Evolutionary conservation across 2,113 vertebrate species (phyloP), one percentile per base, ranked within the genome.

Genomic region (Salminus brasiliensis): DNA sequence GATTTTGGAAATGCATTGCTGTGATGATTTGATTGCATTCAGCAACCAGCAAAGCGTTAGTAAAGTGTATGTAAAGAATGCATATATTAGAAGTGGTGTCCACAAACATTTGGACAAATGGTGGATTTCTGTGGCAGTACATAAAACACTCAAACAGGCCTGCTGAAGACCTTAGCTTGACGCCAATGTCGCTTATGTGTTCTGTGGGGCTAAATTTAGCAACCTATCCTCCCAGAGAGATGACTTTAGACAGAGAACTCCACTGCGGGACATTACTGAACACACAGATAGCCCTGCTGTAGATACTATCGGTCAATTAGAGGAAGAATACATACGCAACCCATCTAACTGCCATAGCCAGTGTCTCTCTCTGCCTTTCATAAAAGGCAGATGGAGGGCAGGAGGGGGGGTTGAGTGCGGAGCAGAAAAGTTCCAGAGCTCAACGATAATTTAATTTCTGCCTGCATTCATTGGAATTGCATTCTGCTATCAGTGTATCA

Each of bases 231-330:
- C 25, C 27, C 36, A 67, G n/a, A 13, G 18, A 67, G 23, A 68
- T 67, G 63, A 36, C n/a, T 67, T 67, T 23, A 41, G 21, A 41
- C 63, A 41, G 47, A 21, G 16, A 21, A 5, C 47, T 49, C 4
- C 12, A 49, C 47, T 29, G 25, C 70, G 74, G 73, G 73, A 71
- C 72, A 76, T 49, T 81, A 52, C 74, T 21, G 18, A 49, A 49
- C 47, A 2, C 47, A 21, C 47, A 21, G 41, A 30, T 52, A 13
- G 43, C 55, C 49, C 49, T 59, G 59, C 80, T 71, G 66, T 63
- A 72, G 74, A 76, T 71, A 12, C 57, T 63, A 55, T 41, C 43
- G 63, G 80, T 43, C 80, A 81, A 81, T 81, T 63, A 76, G 72
- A 62, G 29, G 45, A 52, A 18, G 21, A 10, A 77, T 72, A 74